Percentiles rank a stretch among this genome's conserved stretches.
Evolutionary conservation across 2,113 vertebrate species (phyloP).

Genomic region (Ariopsis seemanni): DNA sequence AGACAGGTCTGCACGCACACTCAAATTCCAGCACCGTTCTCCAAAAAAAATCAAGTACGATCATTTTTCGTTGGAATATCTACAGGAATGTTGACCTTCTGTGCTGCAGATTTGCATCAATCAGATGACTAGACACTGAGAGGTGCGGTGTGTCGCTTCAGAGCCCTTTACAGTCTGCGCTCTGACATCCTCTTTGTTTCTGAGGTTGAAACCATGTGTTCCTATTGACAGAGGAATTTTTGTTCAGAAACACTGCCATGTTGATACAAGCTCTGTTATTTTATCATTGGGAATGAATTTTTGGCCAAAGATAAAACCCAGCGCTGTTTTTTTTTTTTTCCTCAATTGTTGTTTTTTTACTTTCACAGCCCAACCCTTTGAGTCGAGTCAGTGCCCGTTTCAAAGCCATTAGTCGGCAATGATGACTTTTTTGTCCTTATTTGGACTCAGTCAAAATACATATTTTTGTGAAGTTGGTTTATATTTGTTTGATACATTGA

Average conservation of each 20-base stretch:
- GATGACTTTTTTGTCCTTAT: conserved; percentile 9
- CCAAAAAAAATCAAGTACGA: conserved; percentile 36
- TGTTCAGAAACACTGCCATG: conserved; percentile 36
- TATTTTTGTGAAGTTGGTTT: conserved; percentile 7
- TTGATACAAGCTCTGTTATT: conserved; percentile 29
- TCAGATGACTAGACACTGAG: conserved; percentile 25
- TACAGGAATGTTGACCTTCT: conserved; percentile 46
- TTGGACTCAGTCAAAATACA: conserved; percentile 21
- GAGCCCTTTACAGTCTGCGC: not conserved
- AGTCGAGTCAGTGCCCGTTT: not conserved
- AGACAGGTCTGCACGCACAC: conserved; percentile 15
- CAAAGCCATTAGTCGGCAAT: not conserved
- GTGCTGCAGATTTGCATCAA: conserved; percentile 21
- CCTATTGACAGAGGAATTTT: conserved; percentile 44
- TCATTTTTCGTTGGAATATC: conserved; percentile 50
- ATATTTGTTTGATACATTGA: not conserved
- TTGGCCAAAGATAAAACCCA: conserved; percentile 36
- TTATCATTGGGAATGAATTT: conserved; percentile 34
- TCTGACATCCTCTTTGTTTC: conserved; percentile 21
- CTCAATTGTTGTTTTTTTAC: not conserved
- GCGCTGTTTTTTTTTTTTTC: not conserved
- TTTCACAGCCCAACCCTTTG: conserved; percentile 24
- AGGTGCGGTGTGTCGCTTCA: conserved; percentile 8
- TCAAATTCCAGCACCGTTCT: conserved; percentile 34
- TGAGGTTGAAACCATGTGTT: conserved; percentile 34